These are phyloP conservation scores for Pseudococcus longispinus DNA, from an alignment of 2,888 invertebrate species.

Conservation along the genomic window DNA sequence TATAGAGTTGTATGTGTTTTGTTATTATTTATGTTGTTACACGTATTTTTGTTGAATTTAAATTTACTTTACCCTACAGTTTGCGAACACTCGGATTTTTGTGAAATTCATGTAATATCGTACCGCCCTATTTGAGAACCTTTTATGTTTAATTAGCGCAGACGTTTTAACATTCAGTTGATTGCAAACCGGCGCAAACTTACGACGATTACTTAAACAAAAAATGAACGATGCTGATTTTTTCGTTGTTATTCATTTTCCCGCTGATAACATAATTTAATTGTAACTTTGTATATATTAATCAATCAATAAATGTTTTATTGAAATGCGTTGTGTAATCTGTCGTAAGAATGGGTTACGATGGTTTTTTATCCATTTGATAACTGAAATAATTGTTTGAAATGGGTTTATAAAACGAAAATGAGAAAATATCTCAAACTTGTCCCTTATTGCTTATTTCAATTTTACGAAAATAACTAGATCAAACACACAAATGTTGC, in stretches of 20 bases:
- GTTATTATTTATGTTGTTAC: slow-evolving; percentile 34
- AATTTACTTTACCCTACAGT: background rate
- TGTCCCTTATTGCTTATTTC: too few species aligned
- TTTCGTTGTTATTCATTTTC: background rate
- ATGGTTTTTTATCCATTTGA: background rate
- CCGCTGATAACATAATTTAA: slow-evolving; percentile 38
- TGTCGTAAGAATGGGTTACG: background rate
- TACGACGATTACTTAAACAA: background rate
- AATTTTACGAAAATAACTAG: too few species aligned
- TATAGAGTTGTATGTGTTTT: slow-evolving; percentile 13
- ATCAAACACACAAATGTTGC: too few species aligned
- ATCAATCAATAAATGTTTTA: slow-evolving; percentile 45
- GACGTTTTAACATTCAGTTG: slow-evolving; percentile 1
- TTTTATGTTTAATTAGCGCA: background rate
- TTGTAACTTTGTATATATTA: slow-evolving; percentile 38
- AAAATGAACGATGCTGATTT: background rate
- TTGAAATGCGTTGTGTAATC: background rate
- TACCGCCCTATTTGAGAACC: background rate
- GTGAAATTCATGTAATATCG: background rate
- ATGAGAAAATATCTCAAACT: too few species aligned
- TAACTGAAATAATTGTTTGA: background rate
- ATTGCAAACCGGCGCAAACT: background rate
- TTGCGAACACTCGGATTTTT: background rate
- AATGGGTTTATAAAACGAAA: too few species aligned
- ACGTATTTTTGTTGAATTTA: slow-evolving; percentile 40